These are phyloP conservation scores for Cardinalis cardinalis DNA, from an alignment of 2,113 vertebrate species.

Conservation along the genomic window DNA sequence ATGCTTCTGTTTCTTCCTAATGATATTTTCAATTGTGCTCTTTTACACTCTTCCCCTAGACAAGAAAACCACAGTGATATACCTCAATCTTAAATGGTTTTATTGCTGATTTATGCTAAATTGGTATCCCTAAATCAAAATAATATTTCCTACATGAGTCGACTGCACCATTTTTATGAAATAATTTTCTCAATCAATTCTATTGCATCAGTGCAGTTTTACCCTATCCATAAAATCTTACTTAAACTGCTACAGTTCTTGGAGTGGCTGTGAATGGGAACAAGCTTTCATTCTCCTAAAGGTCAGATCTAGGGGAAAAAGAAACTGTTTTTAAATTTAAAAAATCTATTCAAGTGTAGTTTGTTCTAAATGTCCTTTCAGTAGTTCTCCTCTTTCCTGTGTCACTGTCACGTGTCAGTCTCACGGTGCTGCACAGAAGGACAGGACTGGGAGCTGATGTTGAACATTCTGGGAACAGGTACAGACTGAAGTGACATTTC, in stretches of 20 bases:
- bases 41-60: neutral
- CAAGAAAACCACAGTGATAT: neutral
- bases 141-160: neutral
- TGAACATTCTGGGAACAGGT: neutral
- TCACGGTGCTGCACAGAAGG: neutral
- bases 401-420: neutral
- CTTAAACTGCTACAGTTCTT: neutral
- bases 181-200: neutral
- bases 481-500: neutral
- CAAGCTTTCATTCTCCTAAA: neutral
- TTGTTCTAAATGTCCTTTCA: neutral
- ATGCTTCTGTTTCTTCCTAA: neutral
- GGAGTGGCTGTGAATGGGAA: neutral
- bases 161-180: neutral
- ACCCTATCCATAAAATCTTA: neutral
- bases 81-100: neutral
- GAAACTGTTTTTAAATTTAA: neutral
- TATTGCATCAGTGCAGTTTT: neutral
- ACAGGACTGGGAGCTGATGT: neutral
- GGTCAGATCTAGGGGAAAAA: neutral
- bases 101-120: slow-evolving; percentile 5
- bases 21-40: neutral
- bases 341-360: neutral
- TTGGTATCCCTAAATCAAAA: neutral
- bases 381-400: neutral